phyloP scores from a whole-genome alignment of 2,113 vertebrate species.

The Xiphias gladius region DNA sequence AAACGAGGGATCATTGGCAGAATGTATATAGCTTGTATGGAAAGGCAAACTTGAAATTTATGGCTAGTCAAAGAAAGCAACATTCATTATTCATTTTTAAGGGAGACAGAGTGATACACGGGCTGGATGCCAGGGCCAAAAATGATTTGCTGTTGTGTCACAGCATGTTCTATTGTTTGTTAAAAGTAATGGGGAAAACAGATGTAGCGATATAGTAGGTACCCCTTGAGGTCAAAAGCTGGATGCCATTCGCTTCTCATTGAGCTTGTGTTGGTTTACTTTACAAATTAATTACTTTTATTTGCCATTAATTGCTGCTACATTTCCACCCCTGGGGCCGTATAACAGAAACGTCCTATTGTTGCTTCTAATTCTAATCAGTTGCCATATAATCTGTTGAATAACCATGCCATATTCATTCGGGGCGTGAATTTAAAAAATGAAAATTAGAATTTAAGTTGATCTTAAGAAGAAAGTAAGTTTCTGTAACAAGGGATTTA shows the following conservation, averaged over 20 bases:
- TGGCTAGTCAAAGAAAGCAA: conserved; percentile 23
- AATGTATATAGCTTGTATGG: neutral
- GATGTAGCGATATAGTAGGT: neutral
- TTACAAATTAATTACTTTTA: conserved; percentile 15
- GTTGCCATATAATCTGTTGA: neutral
- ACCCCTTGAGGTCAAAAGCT: neutral
- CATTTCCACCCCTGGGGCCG: neutral
- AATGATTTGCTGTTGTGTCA: neutral
- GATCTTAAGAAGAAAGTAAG: neutral
- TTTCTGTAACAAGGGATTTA: neutral
- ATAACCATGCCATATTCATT: neutral
- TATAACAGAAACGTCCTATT: neutral
- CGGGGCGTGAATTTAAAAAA: neutral
- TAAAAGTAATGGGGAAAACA: neutral
- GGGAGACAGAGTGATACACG: neutral
- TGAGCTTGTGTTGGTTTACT: conserved; percentile 17
- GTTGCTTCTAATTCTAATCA: neutral
- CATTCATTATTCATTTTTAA: conserved; percentile 20
- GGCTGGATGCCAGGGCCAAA: neutral
- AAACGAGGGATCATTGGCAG: conserved; percentile 21
- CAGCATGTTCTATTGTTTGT: neutral
- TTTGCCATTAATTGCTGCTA: conserved; percentile 1
- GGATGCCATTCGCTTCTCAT: neutral
- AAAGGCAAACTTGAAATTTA: conserved; percentile 30
- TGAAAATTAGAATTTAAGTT: neutral